Conservation (phyloP, 2,797 vertebrate species). For the Pogonophryne albipinna region DNA sequence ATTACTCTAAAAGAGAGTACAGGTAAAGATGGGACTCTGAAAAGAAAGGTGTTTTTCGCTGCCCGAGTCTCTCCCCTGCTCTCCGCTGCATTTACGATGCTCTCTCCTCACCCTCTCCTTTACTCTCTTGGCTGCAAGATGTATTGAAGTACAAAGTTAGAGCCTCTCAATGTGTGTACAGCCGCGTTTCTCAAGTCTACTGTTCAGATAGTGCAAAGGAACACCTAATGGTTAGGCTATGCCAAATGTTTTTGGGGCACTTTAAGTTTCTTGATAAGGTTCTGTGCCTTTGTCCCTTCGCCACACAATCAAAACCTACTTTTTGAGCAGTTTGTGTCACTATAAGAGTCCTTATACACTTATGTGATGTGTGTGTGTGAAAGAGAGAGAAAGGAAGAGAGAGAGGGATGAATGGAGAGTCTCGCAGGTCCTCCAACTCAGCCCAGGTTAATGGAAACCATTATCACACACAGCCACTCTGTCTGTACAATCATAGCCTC, state of each 20-base stretch:
- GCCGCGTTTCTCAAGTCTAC: conserved; percentile 48
- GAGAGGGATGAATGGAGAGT: conserved; percentile 73
- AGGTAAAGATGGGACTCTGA: conserved; percentile 59
- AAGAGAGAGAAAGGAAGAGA: conserved; percentile 38
- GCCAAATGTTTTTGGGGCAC: conserved; percentile 59
- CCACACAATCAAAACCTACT: conserved; percentile 28
- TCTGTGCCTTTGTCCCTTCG: conserved; percentile 47
- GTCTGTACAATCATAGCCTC: conserved; percentile 76
- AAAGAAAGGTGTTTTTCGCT: conserved; percentile 65
- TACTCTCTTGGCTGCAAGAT: conserved; percentile 54
- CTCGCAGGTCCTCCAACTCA: conserved; percentile 78
- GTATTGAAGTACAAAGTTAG: conserved; percentile 60
- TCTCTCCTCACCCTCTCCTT: conserved; percentile 40
- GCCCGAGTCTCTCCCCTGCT: conserved; percentile 61
- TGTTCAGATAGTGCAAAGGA: conserved; percentile 31
- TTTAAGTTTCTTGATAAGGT: conserved; percentile 51
- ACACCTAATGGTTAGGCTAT: conserved; percentile 58
- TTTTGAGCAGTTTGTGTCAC: conserved; percentile 44
- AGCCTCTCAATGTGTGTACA: conserved; percentile 57
- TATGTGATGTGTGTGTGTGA: conserved; percentile 29
- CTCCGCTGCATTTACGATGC: conserved; percentile 52
- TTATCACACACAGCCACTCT: conserved; percentile 81
- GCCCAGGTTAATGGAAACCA: conserved; percentile 84
- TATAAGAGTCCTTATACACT: conserved; percentile 44
- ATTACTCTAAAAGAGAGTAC: conserved; percentile 64